These are phyloP conservation scores for Pogonocichla stellata DNA, from an alignment of 2,113 vertebrate genomes.

Conservation along the genomic window DNA sequence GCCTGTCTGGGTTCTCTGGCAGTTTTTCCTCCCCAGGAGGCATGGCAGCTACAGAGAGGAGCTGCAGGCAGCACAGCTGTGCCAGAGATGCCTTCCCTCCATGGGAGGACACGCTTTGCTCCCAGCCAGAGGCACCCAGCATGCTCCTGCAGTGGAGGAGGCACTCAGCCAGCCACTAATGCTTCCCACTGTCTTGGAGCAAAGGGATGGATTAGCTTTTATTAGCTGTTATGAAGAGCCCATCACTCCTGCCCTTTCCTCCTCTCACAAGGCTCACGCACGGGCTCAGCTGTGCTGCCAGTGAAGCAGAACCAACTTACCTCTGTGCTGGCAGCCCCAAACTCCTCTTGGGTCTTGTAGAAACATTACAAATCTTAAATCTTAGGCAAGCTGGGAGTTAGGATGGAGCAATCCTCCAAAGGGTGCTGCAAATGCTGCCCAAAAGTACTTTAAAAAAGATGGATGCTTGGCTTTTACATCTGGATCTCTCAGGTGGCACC, in stretches of 20 bases:
- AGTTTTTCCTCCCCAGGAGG: background rate
- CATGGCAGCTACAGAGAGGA: background rate
- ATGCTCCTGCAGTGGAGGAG: background rate
- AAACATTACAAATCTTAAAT: background rate
- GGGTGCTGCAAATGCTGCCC: background rate
- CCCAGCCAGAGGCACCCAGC: background rate
- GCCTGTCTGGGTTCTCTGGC: background rate
- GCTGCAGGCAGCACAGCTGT: accelerated
- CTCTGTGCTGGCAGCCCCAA: background rate
- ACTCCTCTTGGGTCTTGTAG: background rate
- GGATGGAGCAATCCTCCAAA: background rate
- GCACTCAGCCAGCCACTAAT: slow-evolving; percentile 37
- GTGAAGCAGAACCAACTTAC: slow-evolving; percentile 43
- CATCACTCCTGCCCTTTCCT: slow-evolving; percentile 37
- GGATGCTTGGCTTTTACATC: background rate
- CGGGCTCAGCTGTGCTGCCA: slow-evolving; percentile 30
- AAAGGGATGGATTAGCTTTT: slow-evolving; percentile 61
- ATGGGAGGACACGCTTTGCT: background rate
- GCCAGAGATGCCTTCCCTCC: background rate
- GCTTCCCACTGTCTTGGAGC: slow-evolving; percentile 39
- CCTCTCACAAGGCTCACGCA: background rate
- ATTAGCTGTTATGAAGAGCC: slow-evolving; percentile 22
- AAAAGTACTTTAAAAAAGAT: background rate
- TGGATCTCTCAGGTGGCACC: background rate
- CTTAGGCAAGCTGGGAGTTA: background rate